Base-by-base conservation (phyloP, 2,888 invertebrate species). In the Octonoba sinensis region DNA sequence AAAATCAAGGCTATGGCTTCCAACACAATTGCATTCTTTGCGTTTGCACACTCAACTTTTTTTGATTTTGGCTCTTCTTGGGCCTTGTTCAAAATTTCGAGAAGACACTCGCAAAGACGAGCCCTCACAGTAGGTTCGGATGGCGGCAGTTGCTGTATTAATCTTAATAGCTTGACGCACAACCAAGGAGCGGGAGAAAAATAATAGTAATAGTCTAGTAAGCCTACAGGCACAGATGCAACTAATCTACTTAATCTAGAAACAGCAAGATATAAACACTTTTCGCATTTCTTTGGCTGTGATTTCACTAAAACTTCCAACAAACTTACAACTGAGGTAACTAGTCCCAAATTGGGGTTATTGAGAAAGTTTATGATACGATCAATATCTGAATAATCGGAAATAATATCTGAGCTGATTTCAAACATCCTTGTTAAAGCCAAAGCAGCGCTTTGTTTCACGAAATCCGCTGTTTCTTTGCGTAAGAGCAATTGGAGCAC, bases 401-500 rank as follows among this genome's bases (percentile, higher is more conserved):
- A 4, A 20, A 69, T 56, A 15, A 73, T 18, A 49, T 73, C 57
- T 12, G 56, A 36, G 4, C 73, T 62, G 12, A 79, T 22, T 62
- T 47, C 56, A 18, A 47, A 54, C 3, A 79, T 4, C 4, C 36
- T 24, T 0, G 69, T 20, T 15, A 73, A 47, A n/a, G 66, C 54
- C 15, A 79, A 54, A 62, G 66, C 51, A 27, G 79, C 79, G 57
- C 67, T 79, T 56, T 79, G 67, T n/a, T 79, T 79, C 3, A 79
- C 73, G 6, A 13, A 15, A 69, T 73, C 62, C 15, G 60, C 18
- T 1, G 67, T 56, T 12, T 79, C 79, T 16, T 96, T 98, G 82
- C 98, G 98, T 47, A 99, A 98, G 84, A 99, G 92, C 71, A 99
- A 91, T 89, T 97, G 97, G 84, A 99, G 99, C 88, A 99, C 97